Evolutionary conservation across 2,797 vertebrate genomes (phyloP), one percentile per base, ranked within the genome.

Genomic region (Thalassophryne amazonica): DNA sequence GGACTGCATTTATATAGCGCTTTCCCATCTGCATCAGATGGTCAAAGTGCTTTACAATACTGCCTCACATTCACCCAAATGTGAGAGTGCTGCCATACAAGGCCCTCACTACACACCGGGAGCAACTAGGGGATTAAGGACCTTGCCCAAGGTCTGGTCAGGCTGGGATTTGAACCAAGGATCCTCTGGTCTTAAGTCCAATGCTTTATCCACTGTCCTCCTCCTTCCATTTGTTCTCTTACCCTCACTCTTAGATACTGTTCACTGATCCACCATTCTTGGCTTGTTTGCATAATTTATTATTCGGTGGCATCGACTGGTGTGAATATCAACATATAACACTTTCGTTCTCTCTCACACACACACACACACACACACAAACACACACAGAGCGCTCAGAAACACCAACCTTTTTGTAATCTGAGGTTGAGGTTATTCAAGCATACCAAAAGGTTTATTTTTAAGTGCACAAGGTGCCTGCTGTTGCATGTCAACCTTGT

Each of bases 241-340:
- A 3, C 27, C 34, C 31, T 21, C 13, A 2, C 43, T 47, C 32
- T 10, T 6, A 4, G 7, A 55, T 32, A 47, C 38, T 20, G 16
- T 14, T 38, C 31, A 64, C 52, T 72, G 57, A 79, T 68, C 23
- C 28, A 13, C 23, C 42, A n/a, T 68, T 56, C 20, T 39, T 38
- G 37, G 16, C 29, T 40, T 41, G 60, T 73, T 62, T 34, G 21
- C 2, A 18, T 23, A 28, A 41, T 66, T 71, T 56, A 58, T 79
- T 69, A 69, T 50, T 52, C 14, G 43, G 30, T 34, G 14, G 45
- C 45, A 49, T 62, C 75, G 77, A 80, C 86, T 86, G 62, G 72
- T 82, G 56, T 50, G 60, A 25, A 22, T 20, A n/a, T n/a, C n/a
- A n/a, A n/a, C n/a, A n/a, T n/a, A n/a, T n/a, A n/a, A n/a, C n/a